These are phyloP conservation scores for Boleophthalmus pectinirostris DNA, from an alignment of 2,113 vertebrate genomes.

Conservation along the genomic window DNA sequence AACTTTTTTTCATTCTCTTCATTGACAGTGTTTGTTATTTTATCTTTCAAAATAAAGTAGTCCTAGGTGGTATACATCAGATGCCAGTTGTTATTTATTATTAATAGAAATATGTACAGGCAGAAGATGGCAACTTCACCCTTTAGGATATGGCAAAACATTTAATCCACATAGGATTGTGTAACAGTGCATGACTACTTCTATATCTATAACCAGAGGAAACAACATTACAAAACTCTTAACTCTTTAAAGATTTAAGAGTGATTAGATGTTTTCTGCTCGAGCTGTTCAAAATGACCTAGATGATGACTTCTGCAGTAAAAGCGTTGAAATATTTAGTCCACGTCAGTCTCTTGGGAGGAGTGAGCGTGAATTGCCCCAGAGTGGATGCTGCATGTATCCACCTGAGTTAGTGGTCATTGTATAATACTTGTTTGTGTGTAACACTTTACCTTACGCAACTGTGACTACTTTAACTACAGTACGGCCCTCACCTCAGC, in stretches of 20 bases:
- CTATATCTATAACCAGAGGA: neutral
- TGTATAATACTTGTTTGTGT: slow-evolving; percentile 12
- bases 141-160: neutral
- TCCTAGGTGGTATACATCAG: neutral
- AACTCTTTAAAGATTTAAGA: neutral
- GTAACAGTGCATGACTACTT: neutral
- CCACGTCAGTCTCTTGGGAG: slow-evolving; percentile 25
- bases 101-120: neutral
- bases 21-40: neutral
- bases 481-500: slow-evolving; percentile 60
- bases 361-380: slow-evolving; percentile 14
- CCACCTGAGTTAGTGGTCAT: slow-evolving; percentile 15
- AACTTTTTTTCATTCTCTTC: neutral
- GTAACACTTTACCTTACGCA: slow-evolving; percentile 58
- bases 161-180: neutral
- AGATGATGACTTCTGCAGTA: slow-evolving; percentile 6
- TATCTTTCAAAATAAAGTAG: neutral
- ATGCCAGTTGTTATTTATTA: neutral
- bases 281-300: slow-evolving; percentile 11
- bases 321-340: slow-evolving; percentile 48
- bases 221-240: neutral
- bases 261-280: neutral
- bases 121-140: neutral
- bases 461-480: slow-evolving; percentile 68
- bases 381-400: slow-evolving; percentile 13